Percentiles rank a stretch among this genome's conserved stretches.
Evolutionary conservation across 2,797 vertebrate species (phyloP).

Genomic region (Oophaga sylvatica): DNA sequence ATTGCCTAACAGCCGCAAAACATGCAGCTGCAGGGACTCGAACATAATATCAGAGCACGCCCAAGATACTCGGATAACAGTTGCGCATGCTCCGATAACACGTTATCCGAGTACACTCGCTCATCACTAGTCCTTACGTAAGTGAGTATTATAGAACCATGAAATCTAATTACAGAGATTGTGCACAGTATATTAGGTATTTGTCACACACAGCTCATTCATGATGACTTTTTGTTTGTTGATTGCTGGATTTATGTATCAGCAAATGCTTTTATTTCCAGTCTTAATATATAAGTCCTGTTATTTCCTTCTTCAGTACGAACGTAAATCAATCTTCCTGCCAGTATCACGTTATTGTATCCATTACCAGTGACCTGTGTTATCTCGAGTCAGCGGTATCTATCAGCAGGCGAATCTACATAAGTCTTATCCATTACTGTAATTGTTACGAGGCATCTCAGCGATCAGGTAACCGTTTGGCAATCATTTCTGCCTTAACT

Average conservation of each 20-base stretch:
- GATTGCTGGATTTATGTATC: background rate
- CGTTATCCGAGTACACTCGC: too few relatives aligned
- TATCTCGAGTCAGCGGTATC: background rate
- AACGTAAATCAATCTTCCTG: background rate
- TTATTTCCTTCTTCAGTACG: background rate
- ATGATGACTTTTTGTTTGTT: background rate
- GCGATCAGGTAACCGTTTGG: slow-evolving; percentile 37
- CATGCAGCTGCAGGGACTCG: too few relatives aligned
- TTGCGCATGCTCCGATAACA: too few relatives aligned
- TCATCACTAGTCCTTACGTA: background rate
- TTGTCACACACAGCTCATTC: background rate
- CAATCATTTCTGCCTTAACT: slow-evolving; percentile 45
- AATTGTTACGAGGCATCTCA: slow-evolving; percentile 41
- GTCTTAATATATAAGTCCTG: background rate
- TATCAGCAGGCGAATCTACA: slow-evolving; percentile 16
- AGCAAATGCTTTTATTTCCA: background rate
- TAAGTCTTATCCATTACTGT: slow-evolving; percentile 36
- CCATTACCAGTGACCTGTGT: background rate
- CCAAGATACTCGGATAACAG: too few relatives aligned
- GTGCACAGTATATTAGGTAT: background rate
- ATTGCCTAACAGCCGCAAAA: too few relatives aligned
- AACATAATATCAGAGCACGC: too few relatives aligned
- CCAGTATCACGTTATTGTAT: slow-evolving; percentile 8
- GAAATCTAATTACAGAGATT: background rate
- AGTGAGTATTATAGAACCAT: background rate